These are phyloP conservation scores for Chroicocephalus ridibundus DNA, from an alignment of 2,113 vertebrate genomes.

Conservation along the genomic window DNA sequence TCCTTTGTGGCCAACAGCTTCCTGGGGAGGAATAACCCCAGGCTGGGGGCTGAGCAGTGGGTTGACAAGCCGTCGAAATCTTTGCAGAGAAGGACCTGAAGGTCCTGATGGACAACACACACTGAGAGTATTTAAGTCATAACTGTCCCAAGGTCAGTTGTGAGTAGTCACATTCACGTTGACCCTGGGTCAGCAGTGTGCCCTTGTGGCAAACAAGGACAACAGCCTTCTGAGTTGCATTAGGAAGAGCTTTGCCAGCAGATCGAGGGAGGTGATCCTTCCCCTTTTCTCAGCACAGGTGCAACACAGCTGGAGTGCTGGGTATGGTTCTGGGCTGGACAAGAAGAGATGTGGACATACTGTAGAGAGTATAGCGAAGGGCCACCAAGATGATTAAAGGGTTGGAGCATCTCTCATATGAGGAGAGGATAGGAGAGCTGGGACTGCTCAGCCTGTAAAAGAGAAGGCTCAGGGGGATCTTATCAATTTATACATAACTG, in stretches of 20 bases:
- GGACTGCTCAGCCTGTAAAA: neutral
- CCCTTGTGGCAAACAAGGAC: neutral
- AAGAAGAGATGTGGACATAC: neutral
- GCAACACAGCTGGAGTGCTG: neutral
- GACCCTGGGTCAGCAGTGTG: neutral
- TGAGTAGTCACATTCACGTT: neutral
- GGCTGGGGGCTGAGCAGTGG: neutral
- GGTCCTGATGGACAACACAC: no score
- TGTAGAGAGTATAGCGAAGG: neutral
- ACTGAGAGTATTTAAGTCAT: neutral
- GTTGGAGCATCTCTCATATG: neutral
- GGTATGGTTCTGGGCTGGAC: neutral
- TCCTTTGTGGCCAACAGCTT: neutral
- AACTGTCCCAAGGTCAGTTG: neutral
- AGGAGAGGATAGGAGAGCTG: neutral
- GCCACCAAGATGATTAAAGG: rapidly evolving
- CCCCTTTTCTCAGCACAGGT: neutral
- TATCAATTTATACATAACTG: neutral
- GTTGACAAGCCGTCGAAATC: neutral
- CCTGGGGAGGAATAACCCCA: neutral
- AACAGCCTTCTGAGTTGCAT: neutral
- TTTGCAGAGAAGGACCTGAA: neutral
- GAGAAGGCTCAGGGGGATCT: neutral
- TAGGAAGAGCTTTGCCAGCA: neutral
- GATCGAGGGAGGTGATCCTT: no score